Percentiles rank a stretch among this genome's conserved stretches.
phyloP scores from a whole-genome alignment of 2,888 invertebrate species.

The Sturmia bella region DNA sequence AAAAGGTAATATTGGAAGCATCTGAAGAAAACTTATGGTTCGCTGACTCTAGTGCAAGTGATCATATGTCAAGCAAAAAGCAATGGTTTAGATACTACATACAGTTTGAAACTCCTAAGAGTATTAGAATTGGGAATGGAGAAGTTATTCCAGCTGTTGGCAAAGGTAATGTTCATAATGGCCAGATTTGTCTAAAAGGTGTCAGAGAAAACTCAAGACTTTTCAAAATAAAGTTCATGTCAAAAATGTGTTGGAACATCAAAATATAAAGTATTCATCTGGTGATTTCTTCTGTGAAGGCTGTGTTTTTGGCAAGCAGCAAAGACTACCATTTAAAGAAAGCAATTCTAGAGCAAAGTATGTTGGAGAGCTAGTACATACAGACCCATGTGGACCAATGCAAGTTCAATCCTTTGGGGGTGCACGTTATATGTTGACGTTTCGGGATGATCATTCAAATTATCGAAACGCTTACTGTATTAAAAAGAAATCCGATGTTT shows the following conservation, averaged over 20 bases:
- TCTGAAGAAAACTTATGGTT: conserved; percentile 2
- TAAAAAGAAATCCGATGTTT: conserved; percentile 69
- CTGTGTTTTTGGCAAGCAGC: conserved; percentile 70
- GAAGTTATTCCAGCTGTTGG: conserved; percentile 61
- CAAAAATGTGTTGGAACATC: conserved; percentile 59
- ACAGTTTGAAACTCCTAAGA: conserved; percentile 18
- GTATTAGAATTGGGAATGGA: conserved; percentile 62
- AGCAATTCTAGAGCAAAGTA: conserved; percentile 59
- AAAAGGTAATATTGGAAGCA: neutral
- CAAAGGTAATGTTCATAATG: conserved; percentile 64
- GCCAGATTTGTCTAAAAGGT: conserved; percentile 42
- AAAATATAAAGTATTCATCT: conserved; percentile 61
- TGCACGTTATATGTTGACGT: conserved; percentile 69
- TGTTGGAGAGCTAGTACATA: conserved; percentile 69
- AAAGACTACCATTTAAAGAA: conserved; percentile 63
- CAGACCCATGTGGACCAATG: conserved; percentile 71
- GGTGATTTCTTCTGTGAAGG: conserved; percentile 69
- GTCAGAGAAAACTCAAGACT: conserved; percentile 39
- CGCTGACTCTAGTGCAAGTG: conserved; percentile 7
- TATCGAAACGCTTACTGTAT: conserved; percentile 68
- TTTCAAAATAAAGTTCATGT: conserved; percentile 71
- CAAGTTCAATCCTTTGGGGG: conserved; percentile 68
- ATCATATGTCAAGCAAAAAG: conserved; percentile 23
- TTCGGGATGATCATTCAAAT: conserved; percentile 70
- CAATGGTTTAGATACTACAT: conserved; percentile 7